Base-by-base conservation (phyloP, 2,113 vertebrate genomes). In the Paracyprichromis sp. region DNA sequence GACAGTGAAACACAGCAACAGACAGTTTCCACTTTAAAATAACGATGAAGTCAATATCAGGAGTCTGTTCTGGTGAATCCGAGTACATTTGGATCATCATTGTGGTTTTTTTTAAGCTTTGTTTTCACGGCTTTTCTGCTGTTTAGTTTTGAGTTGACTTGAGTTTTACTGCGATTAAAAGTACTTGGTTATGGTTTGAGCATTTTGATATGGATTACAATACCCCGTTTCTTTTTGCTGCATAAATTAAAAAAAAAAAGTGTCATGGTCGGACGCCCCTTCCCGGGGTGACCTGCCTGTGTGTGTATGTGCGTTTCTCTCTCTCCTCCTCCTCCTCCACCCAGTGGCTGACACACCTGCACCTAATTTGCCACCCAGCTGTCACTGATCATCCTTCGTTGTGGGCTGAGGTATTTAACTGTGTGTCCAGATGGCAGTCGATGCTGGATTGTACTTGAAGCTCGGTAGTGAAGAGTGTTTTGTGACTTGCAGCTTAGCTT, bases 21-120 rank as follows among this genome's bases (percentile, higher is more conserved):
- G 26, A 78, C 26, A 52, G 16, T 31, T 50, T 31, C 73, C 10
- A 17, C 26, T 78, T 31, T 78, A 31, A 78, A 78, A 31, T 8
- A 31, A 31, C 0, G 9, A 50, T 31, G 17, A 78, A 78, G 26
- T 31, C 26, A 47, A 52, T 50, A 50, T n/a, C 43, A 8, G 45
- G 16, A 50, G 45, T 29, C 1, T 29, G 1, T 50, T 31, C 26
- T 78, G 24, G 16, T 29, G 69, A 73, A 43, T 43, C n/a, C 0
- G 38, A 43, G 11, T 71, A 71, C 66, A 71, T 24, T 43, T 21
- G 36, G 63, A 40, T 40, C 36, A 40, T 40, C 36, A 8, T 69
- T 14, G 19, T 21, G 5, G 0, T 0, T 1, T 9, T 66, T 66
- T 13, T 69, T 9, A 5, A 69, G 36, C 1, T 69, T 71, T 16